Conservation (phyloP, 2,888 invertebrate species). For the Pseudanteris insignis region DNA sequence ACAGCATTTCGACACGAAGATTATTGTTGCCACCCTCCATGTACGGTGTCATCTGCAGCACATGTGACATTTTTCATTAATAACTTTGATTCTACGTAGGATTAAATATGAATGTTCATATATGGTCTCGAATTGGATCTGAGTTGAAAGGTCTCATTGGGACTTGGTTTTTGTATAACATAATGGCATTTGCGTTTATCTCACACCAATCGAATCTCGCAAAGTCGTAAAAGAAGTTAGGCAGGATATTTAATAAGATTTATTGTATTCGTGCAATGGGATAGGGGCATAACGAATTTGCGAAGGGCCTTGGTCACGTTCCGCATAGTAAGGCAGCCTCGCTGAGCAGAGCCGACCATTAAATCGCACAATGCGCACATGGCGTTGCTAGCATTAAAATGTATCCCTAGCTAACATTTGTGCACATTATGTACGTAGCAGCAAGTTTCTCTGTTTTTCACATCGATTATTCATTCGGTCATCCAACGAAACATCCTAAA, state of each 20-base stretch:
- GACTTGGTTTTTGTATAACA: too few relatives aligned
- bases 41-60: too few relatives aligned
- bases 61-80: too few relatives aligned
- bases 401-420: conserved; percentile 22
- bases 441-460: conserved; percentile 19
- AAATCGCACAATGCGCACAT: conserved; percentile 32
- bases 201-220: too few relatives aligned
- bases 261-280: conserved; percentile 13
- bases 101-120: too few relatives aligned
- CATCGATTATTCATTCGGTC: conserved; percentile 31
- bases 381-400: conserved; percentile 33
- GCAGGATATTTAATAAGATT: conserved; percentile 39
- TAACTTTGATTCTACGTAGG: too few relatives aligned
- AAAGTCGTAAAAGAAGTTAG: too few relatives aligned
- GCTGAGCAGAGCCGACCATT: conserved; percentile 20
- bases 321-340: conserved; percentile 26
- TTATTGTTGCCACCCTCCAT: too few relatives aligned
- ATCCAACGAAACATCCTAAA: neutral
- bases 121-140: too few relatives aligned
- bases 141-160: too few relatives aligned
- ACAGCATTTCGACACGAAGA: too few relatives aligned
- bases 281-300: conserved; percentile 29
- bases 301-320: conserved; percentile 36
- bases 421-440: conserved; percentile 15
- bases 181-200: too few relatives aligned